Percentiles rank a stretch among this genome's conserved stretches.
These are phyloP conservation scores for Petromus typicus DNA, from an alignment of 2,113 vertebrate species.

Conservation along the genomic window DNA sequence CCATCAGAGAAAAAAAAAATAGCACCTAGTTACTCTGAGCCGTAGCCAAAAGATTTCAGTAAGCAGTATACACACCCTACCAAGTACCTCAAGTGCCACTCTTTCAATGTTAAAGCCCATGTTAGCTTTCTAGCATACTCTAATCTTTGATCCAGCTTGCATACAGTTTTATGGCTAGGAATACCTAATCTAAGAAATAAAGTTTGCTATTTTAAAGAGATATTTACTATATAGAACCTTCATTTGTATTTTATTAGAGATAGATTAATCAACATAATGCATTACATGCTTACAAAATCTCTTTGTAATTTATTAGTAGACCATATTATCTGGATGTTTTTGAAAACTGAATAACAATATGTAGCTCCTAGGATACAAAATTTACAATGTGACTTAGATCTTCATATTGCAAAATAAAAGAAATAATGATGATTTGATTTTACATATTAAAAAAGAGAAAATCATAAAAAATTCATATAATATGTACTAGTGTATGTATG, in stretches of 20 bases:
- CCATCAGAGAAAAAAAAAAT: not conserved
- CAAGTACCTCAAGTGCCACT: not conserved
- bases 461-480: not conserved
- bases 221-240: not conserved
- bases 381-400: not conserved
- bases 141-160: not conserved
- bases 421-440: not conserved
- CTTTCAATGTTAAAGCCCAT: not conserved
- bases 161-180: not conserved
- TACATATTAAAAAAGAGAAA: not conserved
- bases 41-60: not conserved
- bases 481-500: not conserved
- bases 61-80: not conserved
- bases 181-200: slow-evolving; percentile 13
- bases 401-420: not conserved
- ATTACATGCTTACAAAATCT: not conserved
- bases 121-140: slow-evolving; percentile 4
- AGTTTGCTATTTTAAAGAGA: not conserved
- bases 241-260: not conserved
- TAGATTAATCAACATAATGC: not conserved
- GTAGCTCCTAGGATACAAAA: not conserved
- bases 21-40: not conserved
- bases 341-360: not conserved
- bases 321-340: not conserved
- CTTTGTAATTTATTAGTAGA: not conserved